Conservation (phyloP, 2,113 vertebrate genomes). For the Empidonax traillii region DNA sequence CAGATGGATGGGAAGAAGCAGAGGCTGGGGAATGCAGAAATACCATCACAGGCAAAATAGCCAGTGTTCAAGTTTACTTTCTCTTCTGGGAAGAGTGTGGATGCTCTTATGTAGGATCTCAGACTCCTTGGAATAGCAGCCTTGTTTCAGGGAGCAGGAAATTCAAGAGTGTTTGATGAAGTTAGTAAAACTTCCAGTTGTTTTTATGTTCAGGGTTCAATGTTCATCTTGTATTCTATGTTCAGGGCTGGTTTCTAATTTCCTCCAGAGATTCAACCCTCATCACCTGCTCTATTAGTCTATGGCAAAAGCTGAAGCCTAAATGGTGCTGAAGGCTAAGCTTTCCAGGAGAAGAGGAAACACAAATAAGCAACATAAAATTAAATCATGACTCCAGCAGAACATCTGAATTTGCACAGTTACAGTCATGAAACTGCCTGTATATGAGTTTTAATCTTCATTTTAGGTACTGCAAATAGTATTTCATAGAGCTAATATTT, state of each 20-base stretch:
- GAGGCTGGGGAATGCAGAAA: not conserved
- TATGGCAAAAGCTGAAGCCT: not conserved
- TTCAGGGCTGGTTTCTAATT: not conserved
- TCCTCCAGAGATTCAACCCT: not conserved
- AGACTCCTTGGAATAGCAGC: not conserved
- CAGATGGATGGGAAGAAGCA: not conserved
- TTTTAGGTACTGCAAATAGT: slow-evolving; percentile 6
- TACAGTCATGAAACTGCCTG: slow-evolving; percentile 51
- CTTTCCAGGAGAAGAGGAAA: slow-evolving; percentile 53
- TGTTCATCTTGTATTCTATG: not conserved
- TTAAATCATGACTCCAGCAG: slow-evolving; percentile 58
- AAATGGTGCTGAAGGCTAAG: slow-evolving; percentile 5
- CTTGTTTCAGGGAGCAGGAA: not conserved
- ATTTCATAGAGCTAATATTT: slow-evolving; percentile 11
- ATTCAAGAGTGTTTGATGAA: not conserved
- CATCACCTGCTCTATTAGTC: not conserved
- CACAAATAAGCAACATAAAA: slow-evolving; percentile 63
- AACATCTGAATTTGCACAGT: slow-evolving; percentile 52
- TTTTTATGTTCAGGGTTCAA: not conserved
- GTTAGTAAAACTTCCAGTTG: not conserved
- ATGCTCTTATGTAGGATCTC: not conserved
- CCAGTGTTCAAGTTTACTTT: not conserved
- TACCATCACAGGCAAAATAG: not conserved
- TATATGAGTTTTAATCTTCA: not conserved
- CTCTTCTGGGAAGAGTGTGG: not conserved